Evolutionary conservation across 2,113 vertebrate species (phyloP).

Genomic region (Acanthochromis polyacanthus): DNA sequence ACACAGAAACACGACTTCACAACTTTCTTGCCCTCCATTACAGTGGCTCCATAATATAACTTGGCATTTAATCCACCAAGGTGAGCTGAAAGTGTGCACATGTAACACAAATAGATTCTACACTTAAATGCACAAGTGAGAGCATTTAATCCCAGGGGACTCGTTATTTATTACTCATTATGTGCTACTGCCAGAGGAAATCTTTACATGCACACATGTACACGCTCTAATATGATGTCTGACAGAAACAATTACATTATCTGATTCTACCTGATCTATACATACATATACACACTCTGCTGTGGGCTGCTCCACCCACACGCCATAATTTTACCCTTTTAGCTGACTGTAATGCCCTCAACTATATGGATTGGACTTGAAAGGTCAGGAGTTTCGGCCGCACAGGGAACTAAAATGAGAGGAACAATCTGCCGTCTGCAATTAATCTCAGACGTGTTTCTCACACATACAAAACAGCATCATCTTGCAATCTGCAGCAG

Average conservation of each 20-base stretch:
- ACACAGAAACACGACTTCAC: background rate
- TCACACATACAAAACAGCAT: constrained; percentile 9
- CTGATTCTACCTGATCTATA: background rate
- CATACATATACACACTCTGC: background rate
- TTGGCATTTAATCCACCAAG: constrained; percentile 47
- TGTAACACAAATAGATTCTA: constrained; percentile 18
- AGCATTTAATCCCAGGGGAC: constrained; percentile 24
- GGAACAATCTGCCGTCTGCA: background rate
- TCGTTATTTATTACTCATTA: constrained; percentile 31
- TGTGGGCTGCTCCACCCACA: constrained; percentile 15
- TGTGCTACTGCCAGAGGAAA: constrained; percentile 6
- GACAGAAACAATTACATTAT: background rate
- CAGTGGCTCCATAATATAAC: constrained; percentile 20
- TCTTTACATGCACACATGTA: background rate
- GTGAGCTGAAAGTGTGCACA: constrained; percentile 3
- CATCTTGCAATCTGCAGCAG: background rate
- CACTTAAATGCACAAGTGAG: constrained; percentile 7
- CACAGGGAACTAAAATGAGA: constrained; percentile 3
- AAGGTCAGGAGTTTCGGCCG: constrained; percentile 31
- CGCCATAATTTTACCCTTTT: constrained; percentile 18
- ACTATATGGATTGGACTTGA: constrained; percentile 7
- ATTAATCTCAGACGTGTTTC: constrained; percentile 10
- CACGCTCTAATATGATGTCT: background rate
- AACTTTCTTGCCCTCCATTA: background rate
- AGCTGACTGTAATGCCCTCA: constrained; percentile 15